Evolutionary conservation across 2,113 vertebrate species (phyloP), one percentile per base, ranked within the genome.

Genomic region (Circaetus gallicus): DNA sequence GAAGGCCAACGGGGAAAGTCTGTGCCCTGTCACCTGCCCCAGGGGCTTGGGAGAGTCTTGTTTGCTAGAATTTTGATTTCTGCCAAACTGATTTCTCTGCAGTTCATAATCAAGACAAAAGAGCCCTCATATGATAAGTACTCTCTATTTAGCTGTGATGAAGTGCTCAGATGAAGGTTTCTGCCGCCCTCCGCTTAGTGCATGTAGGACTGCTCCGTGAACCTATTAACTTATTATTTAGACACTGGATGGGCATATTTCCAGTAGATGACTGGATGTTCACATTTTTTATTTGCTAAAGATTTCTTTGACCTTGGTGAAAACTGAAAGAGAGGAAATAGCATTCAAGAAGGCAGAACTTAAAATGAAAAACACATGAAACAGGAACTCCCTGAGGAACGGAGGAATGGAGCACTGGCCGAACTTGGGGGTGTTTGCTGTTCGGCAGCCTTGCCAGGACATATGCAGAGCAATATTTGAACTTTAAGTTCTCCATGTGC

Each of bases 321-420:
- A 98, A 98, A 86, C 91, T 1, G n/a, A 96, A 98, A 72, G 80
- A 98, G 89, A 98, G 98, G 97, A 98, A 98, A 97, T 95, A 98
- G 85, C 95, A 90, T 97, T 93, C 58, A 71, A 97, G 94, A 79
- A 98, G 95, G 94, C 89, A 96, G 96, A 97, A 97, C 82, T 95
- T 94, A 95, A 97, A 98, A 98, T 98, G 96, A 98, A 97, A 98
- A 97, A 95, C 98, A 98, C 93, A 97, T 98, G 97, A 98, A 97
- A 83, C 78, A 38, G 69, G 70, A 97, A 80, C 74, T 95, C 97
- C 94, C 96, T 53, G 69, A 55, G 96, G 97, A 97, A 92, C 1
- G 6, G 65, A 97, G 96, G 95, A 96, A 96, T 96, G 97, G 96
- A 96, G 84, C 50, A 50, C 94, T 85, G 92, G 87, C 72, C 2